Conservation (phyloP, 2,797 vertebrate species). For the Falco rusticolus region DNA sequence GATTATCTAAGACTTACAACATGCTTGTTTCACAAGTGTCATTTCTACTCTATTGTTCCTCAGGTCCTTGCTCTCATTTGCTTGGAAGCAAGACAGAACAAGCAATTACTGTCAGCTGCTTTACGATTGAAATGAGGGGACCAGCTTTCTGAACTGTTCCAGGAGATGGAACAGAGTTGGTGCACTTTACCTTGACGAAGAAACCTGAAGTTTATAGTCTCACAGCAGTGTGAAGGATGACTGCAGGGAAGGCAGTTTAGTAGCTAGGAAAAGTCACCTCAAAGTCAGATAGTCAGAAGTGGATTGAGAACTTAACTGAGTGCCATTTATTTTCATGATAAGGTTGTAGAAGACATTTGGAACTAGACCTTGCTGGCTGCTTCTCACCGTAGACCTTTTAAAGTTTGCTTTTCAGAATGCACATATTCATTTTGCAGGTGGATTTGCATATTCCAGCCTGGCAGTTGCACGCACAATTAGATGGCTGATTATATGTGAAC, state of each 20-base stretch:
- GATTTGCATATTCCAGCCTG: neutral
- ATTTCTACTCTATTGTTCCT: slow-evolving; percentile 41
- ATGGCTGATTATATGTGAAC: neutral
- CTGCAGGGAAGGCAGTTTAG: neutral
- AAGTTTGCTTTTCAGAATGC: neutral
- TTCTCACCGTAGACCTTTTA: neutral
- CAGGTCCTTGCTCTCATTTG: neutral
- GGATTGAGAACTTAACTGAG: neutral
- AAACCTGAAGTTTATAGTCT: neutral
- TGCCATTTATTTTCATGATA: neutral
- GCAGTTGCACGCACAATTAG: neutral
- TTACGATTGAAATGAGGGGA: neutral
- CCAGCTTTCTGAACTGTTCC: neutral
- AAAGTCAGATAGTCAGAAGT: neutral
- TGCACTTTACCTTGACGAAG: neutral
- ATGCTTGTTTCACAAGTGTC: slow-evolving; percentile 27
- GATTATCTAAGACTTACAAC: slow-evolving; percentile 12
- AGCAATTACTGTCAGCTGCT: slow-evolving; percentile 34
- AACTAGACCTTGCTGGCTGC: neutral
- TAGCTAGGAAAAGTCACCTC: neutral
- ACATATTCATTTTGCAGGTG: neutral
- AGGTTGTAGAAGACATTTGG: neutral
- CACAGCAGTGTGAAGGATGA: neutral
- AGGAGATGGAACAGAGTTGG: neutral
- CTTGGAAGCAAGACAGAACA: slow-evolving; percentile 19